phyloP scores from a whole-genome alignment of 2,888 invertebrate genomes.

The Oxycera nigricornis region DNA sequence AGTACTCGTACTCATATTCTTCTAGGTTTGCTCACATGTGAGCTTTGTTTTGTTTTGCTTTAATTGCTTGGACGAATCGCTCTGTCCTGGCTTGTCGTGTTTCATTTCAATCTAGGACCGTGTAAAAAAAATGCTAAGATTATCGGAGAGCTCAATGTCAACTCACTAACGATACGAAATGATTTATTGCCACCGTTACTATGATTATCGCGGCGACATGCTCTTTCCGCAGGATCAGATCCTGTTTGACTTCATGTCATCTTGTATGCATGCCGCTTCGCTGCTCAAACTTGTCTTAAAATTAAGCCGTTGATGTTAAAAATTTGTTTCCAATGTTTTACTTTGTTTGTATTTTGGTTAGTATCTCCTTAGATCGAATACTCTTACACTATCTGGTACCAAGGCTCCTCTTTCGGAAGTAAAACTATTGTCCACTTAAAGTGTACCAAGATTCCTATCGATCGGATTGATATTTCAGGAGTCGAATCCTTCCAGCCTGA shows the following conservation, averaged over 20 bases:
- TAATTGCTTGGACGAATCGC: too few species aligned
- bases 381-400: constrained; percentile 1
- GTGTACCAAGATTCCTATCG: neutral
- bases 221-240: neutral
- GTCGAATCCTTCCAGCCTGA: too few species aligned
- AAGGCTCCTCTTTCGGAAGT: neutral
- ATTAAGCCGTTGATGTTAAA: neutral
- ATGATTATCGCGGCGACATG: neutral
- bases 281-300: neutral
- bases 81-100: neutral
- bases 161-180: neutral
- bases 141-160: neutral
- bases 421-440: constrained; percentile 11
- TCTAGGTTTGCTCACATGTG: neutral
- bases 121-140: neutral
- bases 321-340: constrained; percentile 2
- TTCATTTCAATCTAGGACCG: too few species aligned
- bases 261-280: neutral
- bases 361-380: neutral
- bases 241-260: neutral
- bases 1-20: constrained; percentile 17
- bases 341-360: neutral
- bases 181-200: constrained; percentile 17
- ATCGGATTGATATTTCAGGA: too few species aligned
- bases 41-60: constrained; percentile 4